Evolutionary conservation across 1,140 invertebrate genomes (phyloP).

Genomic region (Bombyx mandarina): DNA sequence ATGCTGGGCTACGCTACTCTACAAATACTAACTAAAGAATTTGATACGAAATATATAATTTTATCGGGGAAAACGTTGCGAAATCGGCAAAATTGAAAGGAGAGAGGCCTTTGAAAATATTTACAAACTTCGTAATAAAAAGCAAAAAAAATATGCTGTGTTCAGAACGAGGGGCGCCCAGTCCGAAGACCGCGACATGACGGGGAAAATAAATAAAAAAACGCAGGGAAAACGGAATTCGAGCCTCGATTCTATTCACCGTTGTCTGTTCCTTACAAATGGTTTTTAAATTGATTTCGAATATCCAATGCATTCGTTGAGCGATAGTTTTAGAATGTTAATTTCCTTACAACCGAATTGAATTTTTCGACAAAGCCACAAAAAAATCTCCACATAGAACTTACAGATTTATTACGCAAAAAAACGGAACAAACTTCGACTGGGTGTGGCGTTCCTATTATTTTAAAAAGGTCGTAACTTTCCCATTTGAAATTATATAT

Average conservation of each 20-base stretch:
- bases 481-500: constrained; percentile 66
- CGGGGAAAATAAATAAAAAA: constrained; percentile 53
- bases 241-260: constrained; percentile 63
- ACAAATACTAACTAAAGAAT: no score
- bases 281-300: constrained; percentile 67
- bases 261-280: constrained; percentile 69
- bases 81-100: constrained; percentile 10
- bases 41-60: no score
- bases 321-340: constrained; percentile 22
- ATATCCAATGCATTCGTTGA: constrained; percentile 57
- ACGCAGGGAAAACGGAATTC: constrained; percentile 50
- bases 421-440: constrained; percentile 24
- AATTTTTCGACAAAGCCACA: neutral
- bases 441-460: constrained; percentile 30
- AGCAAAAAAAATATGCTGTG: constrained; percentile 61
- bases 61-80: no score
- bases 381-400: constrained; percentile 28
- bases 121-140: constrained; percentile 66
- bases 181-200: constrained; percentile 64
- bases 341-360: neutral
- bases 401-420: constrained; percentile 50
- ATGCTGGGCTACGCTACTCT: no score
- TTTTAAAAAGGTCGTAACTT: constrained; percentile 61
- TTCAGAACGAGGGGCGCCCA: constrained; percentile 64
- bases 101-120: constrained; percentile 52